Percentiles rank a stretch among this genome's conserved stretches.
Evolutionary conservation across 2,113 vertebrate genomes (phyloP).

Genomic region (Ochotona princeps): DNA sequence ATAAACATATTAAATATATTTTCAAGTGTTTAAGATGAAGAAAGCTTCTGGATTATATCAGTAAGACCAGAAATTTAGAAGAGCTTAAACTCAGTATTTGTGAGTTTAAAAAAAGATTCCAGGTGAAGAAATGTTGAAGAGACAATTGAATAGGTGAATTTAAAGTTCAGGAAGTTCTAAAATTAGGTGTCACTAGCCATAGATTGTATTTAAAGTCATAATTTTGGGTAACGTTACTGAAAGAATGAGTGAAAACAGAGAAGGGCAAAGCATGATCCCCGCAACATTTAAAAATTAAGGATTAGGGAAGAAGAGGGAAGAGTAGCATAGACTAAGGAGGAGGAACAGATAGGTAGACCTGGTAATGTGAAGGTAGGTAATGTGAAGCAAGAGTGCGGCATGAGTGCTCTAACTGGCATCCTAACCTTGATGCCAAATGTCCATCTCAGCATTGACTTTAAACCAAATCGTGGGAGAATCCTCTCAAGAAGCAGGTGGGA

Average conservation of each 20-base stretch:
- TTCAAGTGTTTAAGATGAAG: not conserved
- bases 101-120: not conserved
- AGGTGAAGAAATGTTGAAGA: not conserved
- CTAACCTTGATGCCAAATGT: too few species aligned
- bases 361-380: too few species aligned
- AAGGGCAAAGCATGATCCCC: not conserved
- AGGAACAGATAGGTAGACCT: not conserved
- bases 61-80: slow-evolving; percentile 13
- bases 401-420: too few species aligned
- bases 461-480: not conserved
- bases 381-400: not conserved
- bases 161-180: not conserved
- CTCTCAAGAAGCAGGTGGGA: not conserved
- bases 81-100: not conserved
- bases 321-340: not conserved
- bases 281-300: not conserved
- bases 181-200: not conserved
- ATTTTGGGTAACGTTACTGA: not conserved
- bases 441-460: not conserved
- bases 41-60: not conserved
- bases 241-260: not conserved
- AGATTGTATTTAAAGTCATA: not conserved
- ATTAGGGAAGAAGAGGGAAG: not conserved
- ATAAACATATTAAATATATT: not conserved
- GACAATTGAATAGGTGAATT: not conserved